Percentiles rank a stretch among this genome's conserved stretches.
phyloP scores from a whole-genome alignment of 2,113 vertebrate genomes.

The Serranochromis macrocephalus region DNA sequence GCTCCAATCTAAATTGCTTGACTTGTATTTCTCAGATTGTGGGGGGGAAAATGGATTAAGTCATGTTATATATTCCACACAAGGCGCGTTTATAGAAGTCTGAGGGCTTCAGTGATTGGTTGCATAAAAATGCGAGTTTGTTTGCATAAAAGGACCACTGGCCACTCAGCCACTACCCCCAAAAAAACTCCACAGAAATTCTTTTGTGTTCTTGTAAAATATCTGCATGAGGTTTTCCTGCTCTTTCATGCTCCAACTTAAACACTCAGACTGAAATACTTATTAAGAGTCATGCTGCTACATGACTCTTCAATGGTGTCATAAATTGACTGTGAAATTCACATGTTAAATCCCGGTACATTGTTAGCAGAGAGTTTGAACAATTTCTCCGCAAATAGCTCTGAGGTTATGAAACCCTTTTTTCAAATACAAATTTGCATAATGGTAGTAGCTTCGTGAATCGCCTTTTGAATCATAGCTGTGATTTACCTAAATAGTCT shows the following conservation, averaged over 20 bases:
- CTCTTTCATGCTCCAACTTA: slow-evolving; percentile 4
- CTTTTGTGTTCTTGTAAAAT: slow-evolving; percentile 3
- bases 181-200: not conserved
- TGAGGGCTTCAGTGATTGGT: not conserved
- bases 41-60: slow-evolving; percentile 26
- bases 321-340: slow-evolving; percentile 74
- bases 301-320: slow-evolving; percentile 69
- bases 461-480: slow-evolving; percentile 66
- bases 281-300: slow-evolving; percentile 62
- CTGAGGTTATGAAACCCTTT: slow-evolving; percentile 68
- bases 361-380: slow-evolving; percentile 64
- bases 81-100: slow-evolving; percentile 10
- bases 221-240: slow-evolving; percentile 7
- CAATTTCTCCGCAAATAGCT: slow-evolving; percentile 64
- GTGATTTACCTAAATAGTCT: slow-evolving; percentile 66
- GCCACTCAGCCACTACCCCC: not conserved
- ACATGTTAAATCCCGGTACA: slow-evolving; percentile 58
- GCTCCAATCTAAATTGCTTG: slow-evolving; percentile 58
- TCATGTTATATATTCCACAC: slow-evolving; percentile 30
- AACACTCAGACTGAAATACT: slow-evolving; percentile 41
- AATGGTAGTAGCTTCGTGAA: slow-evolving; percentile 53
- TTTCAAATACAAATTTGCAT: slow-evolving; percentile 66
- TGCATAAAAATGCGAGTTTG: slow-evolving; percentile 15
- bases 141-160: slow-evolving; percentile 19
- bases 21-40: slow-evolving; percentile 50